A percentile compares a stretch with the other conserved stretches of the same genome.
These are phyloP conservation scores for Prietella phreatophila DNA, from an alignment of 2,113 vertebrate species.

Conservation along the genomic window DNA sequence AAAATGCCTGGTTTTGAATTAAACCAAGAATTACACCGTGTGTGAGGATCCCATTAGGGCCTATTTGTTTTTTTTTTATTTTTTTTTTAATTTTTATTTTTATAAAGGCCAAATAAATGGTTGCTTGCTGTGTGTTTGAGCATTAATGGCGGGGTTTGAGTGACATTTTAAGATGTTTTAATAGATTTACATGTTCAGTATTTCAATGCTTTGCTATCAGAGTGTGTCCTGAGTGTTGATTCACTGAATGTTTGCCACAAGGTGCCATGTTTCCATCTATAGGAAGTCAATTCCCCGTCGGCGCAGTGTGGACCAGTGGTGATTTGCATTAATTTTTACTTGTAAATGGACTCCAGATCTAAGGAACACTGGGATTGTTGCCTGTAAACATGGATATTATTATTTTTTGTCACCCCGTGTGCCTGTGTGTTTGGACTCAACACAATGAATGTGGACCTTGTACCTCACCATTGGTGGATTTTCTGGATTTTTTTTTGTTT, in stretches of 20 bases:
- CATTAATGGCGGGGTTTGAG: neutral
- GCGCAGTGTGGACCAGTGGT: neutral
- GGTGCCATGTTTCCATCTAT: conserved; percentile 20
- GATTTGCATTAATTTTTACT: conserved; percentile 40
- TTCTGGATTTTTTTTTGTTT: conserved; percentile 8
- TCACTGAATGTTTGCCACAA: neutral
- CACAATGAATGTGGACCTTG: conserved; percentile 54
- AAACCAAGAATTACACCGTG: neutral
- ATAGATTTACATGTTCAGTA: neutral
- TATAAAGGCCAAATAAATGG: neutral
- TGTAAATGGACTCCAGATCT: conserved; percentile 52
- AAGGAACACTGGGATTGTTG: conserved; percentile 58
- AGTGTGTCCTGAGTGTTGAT: neutral
- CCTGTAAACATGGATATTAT: conserved; percentile 54
- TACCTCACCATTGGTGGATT: conserved; percentile 53
- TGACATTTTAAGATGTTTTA: neutral
- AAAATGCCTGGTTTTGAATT: neutral
- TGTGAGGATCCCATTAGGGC: neutral
- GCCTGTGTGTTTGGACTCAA: conserved; percentile 60
- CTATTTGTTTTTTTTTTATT: neutral
- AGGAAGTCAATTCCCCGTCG: neutral
- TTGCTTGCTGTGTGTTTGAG: conserved; percentile 9
- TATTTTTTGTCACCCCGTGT: conserved; percentile 46
- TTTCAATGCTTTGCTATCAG: conserved; percentile 2
- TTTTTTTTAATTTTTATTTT: too few species aligned